phyloP scores from a whole-genome alignment of 2,797 vertebrate genomes.

The Hydrophis major region DNA sequence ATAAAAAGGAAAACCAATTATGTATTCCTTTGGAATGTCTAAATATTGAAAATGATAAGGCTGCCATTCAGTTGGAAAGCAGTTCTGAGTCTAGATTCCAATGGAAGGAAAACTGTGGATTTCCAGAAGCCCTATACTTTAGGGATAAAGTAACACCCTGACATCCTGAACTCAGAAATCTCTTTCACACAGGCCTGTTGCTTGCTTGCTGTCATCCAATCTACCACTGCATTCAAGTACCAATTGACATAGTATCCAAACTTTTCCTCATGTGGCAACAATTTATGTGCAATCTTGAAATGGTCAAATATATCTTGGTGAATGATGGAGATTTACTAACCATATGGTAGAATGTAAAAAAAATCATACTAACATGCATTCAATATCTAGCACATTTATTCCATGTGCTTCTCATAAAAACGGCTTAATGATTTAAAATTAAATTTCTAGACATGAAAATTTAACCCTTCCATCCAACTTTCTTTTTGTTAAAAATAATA shows the following conservation, averaged over 20 bases:
- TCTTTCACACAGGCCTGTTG: not conserved
- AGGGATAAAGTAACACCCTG: not conserved
- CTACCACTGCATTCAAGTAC: not conserved
- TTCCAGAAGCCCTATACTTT: not conserved
- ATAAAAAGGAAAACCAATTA: not conserved
- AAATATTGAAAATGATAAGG: no score
- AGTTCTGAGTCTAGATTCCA: no score
- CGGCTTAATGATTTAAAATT: no score
- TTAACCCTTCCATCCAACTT: no score
- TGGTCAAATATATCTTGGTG: not conserved
- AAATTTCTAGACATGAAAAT: no score
- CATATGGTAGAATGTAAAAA: not conserved
- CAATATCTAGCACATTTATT: not conserved
- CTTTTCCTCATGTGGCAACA: not conserved
- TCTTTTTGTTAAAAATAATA: no score
- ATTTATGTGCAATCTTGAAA: not conserved
- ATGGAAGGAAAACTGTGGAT: not conserved
- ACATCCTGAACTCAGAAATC: not conserved
- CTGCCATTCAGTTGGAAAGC: no score
- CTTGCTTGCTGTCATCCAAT: not conserved
- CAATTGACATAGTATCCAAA: not conserved
- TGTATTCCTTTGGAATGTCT: no score
- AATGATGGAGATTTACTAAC: not conserved
- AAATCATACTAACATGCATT: not conserved
- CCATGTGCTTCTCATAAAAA: no score